Percentiles rank a stretch among this genome's conserved stretches.
Conservation (phyloP, 1,140 invertebrate genomes). For the Eurosta solidaginis region DNA sequence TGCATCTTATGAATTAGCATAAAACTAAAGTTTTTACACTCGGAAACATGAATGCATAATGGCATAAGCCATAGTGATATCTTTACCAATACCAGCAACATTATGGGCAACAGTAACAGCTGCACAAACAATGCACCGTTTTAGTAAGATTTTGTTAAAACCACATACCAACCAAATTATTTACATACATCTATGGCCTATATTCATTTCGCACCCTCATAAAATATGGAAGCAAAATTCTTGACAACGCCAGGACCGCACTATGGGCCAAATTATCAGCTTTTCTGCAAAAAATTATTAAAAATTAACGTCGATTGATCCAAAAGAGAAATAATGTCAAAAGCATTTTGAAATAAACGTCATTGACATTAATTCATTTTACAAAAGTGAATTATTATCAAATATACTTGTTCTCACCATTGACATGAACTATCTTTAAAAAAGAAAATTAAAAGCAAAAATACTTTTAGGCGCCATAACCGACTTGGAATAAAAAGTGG, state of each 20-base stretch:
- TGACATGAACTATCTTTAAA: too few species aligned
- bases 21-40: conserved; percentile 19
- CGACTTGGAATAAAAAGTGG: too few species aligned
- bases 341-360: too few species aligned
- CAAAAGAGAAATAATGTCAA: too few species aligned
- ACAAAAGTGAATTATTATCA: too few species aligned
- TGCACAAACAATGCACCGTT: background rate
- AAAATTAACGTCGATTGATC: too few species aligned
- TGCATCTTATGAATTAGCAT: conserved; percentile 6
- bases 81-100: background rate
- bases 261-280: too few species aligned
- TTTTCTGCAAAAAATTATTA: too few species aligned
- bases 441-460: too few species aligned
- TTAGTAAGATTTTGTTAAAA: background rate
- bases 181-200: background rate
- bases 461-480: too few species aligned
- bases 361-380: too few species aligned
- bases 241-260: conserved; percentile 9
- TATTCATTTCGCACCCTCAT: background rate
- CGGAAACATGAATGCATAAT: background rate
- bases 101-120: background rate
- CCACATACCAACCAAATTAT: background rate
- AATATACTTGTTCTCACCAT: too few species aligned
- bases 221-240: conserved; percentile 25
- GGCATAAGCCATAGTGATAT: background rate